Evolutionary conservation across 1,140 invertebrate genomes (phyloP).

Genomic region (Mylabris phalerata): DNA sequence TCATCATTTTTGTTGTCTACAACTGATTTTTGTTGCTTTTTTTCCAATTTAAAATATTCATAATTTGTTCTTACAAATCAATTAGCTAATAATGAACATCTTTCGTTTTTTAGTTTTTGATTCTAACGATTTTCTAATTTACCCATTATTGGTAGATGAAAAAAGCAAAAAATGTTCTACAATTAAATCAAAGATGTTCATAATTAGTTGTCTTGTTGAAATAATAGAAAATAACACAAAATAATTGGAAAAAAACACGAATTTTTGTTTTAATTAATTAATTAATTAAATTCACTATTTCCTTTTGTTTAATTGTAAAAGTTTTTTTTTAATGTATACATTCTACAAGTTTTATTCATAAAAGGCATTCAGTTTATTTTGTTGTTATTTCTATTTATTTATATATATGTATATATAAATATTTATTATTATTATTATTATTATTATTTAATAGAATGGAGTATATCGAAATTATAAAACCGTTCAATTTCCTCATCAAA

Average conservation of each 20-base stretch:
- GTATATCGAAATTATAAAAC: constrained; percentile 32
- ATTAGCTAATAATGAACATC: constrained; percentile 23
- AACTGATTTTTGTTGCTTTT: constrained; percentile 34
- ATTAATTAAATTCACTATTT: constrained; percentile 37
- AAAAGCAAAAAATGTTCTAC: too few relatives aligned
- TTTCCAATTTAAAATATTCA: too few relatives aligned
- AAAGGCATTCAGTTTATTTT: constrained; percentile 42
- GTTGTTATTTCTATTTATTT: constrained; percentile 32
- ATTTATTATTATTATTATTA: constrained; percentile 29
- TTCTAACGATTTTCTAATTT: too few relatives aligned
- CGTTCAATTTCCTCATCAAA: constrained; percentile 7
- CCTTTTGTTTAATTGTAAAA: constrained; percentile 40
- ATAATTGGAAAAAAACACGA: too few relatives aligned
- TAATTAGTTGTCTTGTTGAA: constrained; percentile 1
- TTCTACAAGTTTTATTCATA: constrained; percentile 41
- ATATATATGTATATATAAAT: constrained; percentile 38
- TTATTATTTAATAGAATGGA: constrained; percentile 19
- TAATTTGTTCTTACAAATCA: not conserved
- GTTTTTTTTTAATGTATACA: constrained; percentile 36
- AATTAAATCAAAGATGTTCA: constrained; percentile 16
- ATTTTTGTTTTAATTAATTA: constrained; percentile 21
- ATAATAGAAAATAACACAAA: too few relatives aligned
- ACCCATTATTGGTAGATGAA: too few relatives aligned
- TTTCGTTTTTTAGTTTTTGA: not conserved
- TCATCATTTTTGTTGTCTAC: constrained; percentile 23